A percentile compares a stretch with the other conserved stretches of the same genome.
Evolutionary conservation across 2,113 vertebrate species (phyloP).

Genomic region (Perca flavescens): DNA sequence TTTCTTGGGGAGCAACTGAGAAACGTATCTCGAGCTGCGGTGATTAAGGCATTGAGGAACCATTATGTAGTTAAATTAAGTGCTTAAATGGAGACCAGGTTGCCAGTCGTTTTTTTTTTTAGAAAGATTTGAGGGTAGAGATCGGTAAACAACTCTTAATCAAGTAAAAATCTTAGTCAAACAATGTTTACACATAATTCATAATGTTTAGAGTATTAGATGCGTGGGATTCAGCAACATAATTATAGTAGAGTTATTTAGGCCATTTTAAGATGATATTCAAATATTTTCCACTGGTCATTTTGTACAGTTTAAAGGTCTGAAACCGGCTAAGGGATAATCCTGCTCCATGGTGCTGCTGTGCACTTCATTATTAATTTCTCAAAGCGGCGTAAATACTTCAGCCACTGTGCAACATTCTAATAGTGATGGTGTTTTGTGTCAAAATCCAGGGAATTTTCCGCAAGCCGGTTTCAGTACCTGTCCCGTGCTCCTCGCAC

Average conservation of each 20-base stretch:
- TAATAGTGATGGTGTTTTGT: constrained; percentile 37
- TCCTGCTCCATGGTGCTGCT: not conserved
- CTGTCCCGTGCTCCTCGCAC: constrained; percentile 47
- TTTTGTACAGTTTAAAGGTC: constrained; percentile 19
- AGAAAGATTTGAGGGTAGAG: constrained; percentile 29
- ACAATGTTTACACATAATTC: constrained; percentile 42
- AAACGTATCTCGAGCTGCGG: constrained; percentile 50
- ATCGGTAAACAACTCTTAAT: constrained; percentile 26
- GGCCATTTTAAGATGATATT: constrained; percentile 18
- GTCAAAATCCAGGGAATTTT: constrained; percentile 51
- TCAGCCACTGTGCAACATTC: constrained; percentile 13
- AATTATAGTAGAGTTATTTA: constrained; percentile 23
- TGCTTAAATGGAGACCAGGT: constrained; percentile 74
- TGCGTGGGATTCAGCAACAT: constrained; percentile 6
- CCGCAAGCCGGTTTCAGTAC: constrained; percentile 53
- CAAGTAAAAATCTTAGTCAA: constrained; percentile 9
- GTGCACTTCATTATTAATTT: not conserved
- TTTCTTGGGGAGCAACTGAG: constrained; percentile 59
- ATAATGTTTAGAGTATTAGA: constrained; percentile 3
- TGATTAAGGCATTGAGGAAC: constrained; percentile 62
- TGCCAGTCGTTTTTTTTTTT: constrained; percentile 41
- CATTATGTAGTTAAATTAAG: constrained; percentile 79
- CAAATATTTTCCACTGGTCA: constrained; percentile 43
- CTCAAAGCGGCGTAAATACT: constrained; percentile 13
- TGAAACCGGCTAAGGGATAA: not conserved